A percentile compares a stretch with the other conserved stretches of the same genome.
Evolutionary conservation across 2,113 vertebrate species (phyloP).

Genomic region (Brachyhypopomus occidentalis): DNA sequence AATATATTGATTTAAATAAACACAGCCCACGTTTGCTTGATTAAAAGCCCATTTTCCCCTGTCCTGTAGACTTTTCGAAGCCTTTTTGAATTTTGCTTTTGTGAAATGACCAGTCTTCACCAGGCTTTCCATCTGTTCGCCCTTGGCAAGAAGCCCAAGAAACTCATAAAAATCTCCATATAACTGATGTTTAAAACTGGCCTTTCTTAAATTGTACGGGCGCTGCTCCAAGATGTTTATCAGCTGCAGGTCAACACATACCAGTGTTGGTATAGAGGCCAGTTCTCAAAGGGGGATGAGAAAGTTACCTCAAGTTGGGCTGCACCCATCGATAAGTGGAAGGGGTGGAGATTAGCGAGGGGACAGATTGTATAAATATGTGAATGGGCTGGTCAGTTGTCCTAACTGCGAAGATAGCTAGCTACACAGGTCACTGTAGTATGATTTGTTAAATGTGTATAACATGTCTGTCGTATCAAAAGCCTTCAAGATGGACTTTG

Average conservation of each 20-base stretch:
- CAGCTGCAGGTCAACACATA: conserved; percentile 61
- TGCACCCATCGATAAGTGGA: conserved; percentile 50
- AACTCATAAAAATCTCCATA: conserved; percentile 61
- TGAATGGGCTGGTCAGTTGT: neutral
- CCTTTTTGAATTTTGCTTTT: conserved; percentile 26
- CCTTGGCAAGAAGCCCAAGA: conserved; percentile 52
- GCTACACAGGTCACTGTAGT: neutral
- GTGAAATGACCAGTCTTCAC: conserved; percentile 22
- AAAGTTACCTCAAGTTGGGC: conserved; percentile 31
- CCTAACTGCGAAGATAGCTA: neutral
- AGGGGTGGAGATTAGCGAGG: neutral
- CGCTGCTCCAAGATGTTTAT: conserved; percentile 62
- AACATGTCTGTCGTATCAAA: neutral
- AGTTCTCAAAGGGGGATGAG: conserved; percentile 31
- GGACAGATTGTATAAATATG: neutral
- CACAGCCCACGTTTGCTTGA: conserved; percentile 33
- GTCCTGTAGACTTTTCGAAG: conserved; percentile 6
- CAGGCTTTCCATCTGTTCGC: conserved; percentile 45
- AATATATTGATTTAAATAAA: conserved; percentile 56
- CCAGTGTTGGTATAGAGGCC: conserved; percentile 43
- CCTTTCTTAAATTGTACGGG: conserved; percentile 61
- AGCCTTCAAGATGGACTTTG: neutral
- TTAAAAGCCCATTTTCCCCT: conserved; percentile 25
- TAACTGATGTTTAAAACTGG: conserved; percentile 62
- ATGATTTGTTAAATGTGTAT: no score